Percentiles rank a stretch among this genome's conserved stretches.
Evolutionary conservation across 2,888 invertebrate species (phyloP).

Genomic region (Myopa tessellatipennis): DNA sequence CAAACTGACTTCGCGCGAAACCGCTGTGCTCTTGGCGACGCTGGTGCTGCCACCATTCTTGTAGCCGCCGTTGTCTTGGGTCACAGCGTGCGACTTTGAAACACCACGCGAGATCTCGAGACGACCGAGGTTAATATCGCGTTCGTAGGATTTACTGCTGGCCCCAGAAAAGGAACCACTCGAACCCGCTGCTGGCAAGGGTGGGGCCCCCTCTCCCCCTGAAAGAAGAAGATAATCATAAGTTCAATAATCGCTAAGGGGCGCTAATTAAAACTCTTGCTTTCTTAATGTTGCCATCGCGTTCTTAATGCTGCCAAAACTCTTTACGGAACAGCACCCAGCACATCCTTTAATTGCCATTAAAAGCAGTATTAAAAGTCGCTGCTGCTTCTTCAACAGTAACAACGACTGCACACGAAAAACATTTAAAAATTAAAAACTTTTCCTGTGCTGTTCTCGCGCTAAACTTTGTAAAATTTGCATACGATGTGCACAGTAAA

Average conservation of each 20-base stretch:
- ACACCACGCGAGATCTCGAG: constrained; percentile 54
- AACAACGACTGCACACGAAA: constrained; percentile 4
- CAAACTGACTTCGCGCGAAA: constrained; percentile 51
- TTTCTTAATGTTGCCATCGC: not conserved
- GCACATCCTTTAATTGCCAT: no score
- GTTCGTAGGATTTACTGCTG: constrained; percentile 58
- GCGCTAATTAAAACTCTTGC: not conserved
- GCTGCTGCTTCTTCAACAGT: not conserved
- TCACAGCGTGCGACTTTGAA: constrained; percentile 59
- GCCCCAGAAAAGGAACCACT: constrained; percentile 58
- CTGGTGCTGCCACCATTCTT: constrained; percentile 56
- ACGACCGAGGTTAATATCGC: constrained; percentile 55
- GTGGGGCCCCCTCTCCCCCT: constrained; percentile 30
- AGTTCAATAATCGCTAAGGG: not conserved
- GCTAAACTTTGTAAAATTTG: constrained; percentile 27
- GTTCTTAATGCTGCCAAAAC: not conserved
- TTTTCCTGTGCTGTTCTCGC: not conserved
- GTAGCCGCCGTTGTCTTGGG: constrained; percentile 49
- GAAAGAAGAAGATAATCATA: not conserved
- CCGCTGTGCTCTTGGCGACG: constrained; percentile 57
- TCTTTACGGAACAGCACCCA: not conserved
- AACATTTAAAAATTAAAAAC: constrained; percentile 23
- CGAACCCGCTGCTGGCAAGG: constrained; percentile 21
- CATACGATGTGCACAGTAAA: constrained; percentile 26
- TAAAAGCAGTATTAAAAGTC: not conserved